Base-by-base conservation (phyloP, 2,888 invertebrate species). In the Chalcis sispes region DNA sequence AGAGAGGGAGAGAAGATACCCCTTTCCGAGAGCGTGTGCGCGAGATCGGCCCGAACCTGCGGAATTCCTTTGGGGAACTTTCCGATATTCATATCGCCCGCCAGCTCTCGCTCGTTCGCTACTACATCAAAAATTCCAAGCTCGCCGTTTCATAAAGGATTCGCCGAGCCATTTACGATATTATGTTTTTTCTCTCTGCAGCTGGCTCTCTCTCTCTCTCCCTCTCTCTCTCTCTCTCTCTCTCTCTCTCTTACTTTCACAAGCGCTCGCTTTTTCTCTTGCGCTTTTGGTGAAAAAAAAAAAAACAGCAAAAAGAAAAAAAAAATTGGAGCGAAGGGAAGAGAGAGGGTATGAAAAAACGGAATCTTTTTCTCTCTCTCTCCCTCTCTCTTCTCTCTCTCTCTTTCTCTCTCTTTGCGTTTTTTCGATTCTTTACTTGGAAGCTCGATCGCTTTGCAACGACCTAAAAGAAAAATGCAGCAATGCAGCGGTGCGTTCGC, bases 1-100 rank as follows among this genome's bases (percentile, higher is more conserved):
- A 69, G 62, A 2, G 36, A 42, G 27, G 59, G 29, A 52, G 56
- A 18, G 72, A 70, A 72, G 62, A 23, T 75, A 74, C 75, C 62
- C 42, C 25, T 40, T 15, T 13, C 73, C 69, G 69, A 67, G 77
- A 70, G 59, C 56, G n/a, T 76, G 70, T 36, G 59, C 56, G n/a
- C 77, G 70, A 48, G 42, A 46, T 69, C 77, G 75, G n/a, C n/a
- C 73, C 83, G 83, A 85, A 83, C 83, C 83, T 77, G 72, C 77
- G 85, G 85, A 87, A 87, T 87, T 85, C 87, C 87, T 87, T 86
- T 85, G 85, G 85, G 64, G 83, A 86, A 87, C 85, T 87, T 87
- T 85, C 85, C 86, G 86, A 87, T 87, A 86, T 87, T 87, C 87
- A 87, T 87, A 87, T 86, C 85, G 64, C 46, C 25, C 27, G 13